Conservation (phyloP, 2,888 invertebrate genomes). For the Ectobius pallidus region DNA sequence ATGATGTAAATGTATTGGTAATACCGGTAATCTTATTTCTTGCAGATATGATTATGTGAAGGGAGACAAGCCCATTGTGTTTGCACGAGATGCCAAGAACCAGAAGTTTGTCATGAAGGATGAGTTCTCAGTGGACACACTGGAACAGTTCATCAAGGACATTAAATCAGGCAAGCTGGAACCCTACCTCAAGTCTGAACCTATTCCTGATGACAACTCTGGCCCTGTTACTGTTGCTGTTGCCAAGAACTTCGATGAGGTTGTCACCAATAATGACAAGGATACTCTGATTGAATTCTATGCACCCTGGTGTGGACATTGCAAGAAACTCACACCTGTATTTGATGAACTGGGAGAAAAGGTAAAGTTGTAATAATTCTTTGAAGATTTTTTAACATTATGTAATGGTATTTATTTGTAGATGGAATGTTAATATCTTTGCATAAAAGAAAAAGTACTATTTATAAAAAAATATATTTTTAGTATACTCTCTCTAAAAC, state of each 20-base stretch:
- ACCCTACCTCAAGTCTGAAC: slow-evolving; percentile 94
- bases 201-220: slow-evolving; percentile 83
- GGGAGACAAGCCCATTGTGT: slow-evolving; percentile 88
- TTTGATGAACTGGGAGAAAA: slow-evolving; percentile 93
- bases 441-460: no score
- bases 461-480: no score
- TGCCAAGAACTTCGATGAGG: slow-evolving; percentile 95
- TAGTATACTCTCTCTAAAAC: no score
- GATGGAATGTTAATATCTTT: not conserved
- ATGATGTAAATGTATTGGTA: no score
- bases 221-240: slow-evolving; percentile 89
- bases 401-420: not conserved
- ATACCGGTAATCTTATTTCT: no score
- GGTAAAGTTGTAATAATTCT: no score
- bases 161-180: slow-evolving; percentile 82
- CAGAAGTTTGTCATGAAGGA: slow-evolving; percentile 89
- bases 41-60: slow-evolving; percentile 74
- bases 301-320: slow-evolving; percentile 99
- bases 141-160: slow-evolving; percentile 85
- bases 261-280: slow-evolving; percentile 87
- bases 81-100: slow-evolving; percentile 81
- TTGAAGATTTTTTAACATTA: not conserved
- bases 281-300: slow-evolving; percentile 98
- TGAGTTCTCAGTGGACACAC: slow-evolving; percentile 87
- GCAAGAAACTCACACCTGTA: slow-evolving; percentile 92